Conservation (phyloP, 2,888 invertebrate genomes). For the Papilio demoleus region DNA sequence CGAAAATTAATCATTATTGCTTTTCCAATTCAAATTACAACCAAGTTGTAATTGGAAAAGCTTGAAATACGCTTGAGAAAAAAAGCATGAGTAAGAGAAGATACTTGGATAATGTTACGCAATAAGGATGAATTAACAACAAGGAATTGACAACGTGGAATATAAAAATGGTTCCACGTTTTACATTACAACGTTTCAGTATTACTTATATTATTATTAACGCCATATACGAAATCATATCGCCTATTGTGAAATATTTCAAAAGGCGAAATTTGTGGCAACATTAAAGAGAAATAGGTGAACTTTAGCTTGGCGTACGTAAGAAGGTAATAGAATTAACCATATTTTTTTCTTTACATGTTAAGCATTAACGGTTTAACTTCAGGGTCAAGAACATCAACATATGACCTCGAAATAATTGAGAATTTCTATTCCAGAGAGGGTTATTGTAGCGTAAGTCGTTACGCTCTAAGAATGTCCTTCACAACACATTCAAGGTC, state of each 20-base stretch:
- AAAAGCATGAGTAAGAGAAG: not conserved
- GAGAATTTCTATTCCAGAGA: not conserved
- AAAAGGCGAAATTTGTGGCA: no score
- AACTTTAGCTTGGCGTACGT: no score
- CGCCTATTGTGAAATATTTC: not conserved
- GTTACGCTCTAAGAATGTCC: not conserved
- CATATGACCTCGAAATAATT: not conserved
- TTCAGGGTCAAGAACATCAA: not conserved
- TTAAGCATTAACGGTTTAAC: not conserved
- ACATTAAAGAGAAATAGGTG: not conserved
- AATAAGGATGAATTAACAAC: not conserved
- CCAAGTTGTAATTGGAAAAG: not conserved
- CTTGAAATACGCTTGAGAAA: not conserved
- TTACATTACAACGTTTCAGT: not conserved
- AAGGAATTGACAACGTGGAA: slow-evolving; percentile 6
- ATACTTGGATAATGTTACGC: not conserved
- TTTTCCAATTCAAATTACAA: not conserved
- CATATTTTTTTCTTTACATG: no score
- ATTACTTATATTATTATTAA: no score
- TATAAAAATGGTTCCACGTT: not conserved
- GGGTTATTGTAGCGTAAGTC: not conserved
- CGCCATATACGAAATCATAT: no score
- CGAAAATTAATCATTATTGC: not conserved
- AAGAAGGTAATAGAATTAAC: no score
- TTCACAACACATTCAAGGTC: not conserved